phyloP scores from a whole-genome alignment of 2,113 vertebrate genomes.

The Abramis brama region DNA sequence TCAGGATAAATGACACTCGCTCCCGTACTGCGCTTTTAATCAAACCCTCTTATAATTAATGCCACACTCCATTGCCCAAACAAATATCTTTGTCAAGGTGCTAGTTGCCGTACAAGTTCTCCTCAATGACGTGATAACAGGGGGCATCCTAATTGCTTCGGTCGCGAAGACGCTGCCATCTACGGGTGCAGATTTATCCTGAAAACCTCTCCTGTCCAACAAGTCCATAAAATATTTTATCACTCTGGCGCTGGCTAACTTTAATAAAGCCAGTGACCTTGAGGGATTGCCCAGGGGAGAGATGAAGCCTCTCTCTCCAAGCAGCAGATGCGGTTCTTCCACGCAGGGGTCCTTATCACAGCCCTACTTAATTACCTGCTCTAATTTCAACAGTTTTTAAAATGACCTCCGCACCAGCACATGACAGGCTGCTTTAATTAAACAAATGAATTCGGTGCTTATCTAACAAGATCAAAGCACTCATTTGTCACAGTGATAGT shows the following conservation, averaged over 20 bases:
- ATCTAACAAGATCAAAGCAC: slow-evolving; percentile 81
- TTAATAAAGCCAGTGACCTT: slow-evolving; percentile 94
- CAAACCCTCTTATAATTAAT: slow-evolving; percentile 80
- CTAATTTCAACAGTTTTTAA: slow-evolving; percentile 93
- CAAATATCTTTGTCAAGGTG: slow-evolving; percentile 85
- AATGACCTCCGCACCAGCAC: slow-evolving; percentile 85
- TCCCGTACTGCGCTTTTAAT: slow-evolving; percentile 75
- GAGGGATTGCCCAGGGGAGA: slow-evolving; percentile 84
- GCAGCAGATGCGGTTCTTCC: slow-evolving; percentile 75
- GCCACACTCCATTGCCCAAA: slow-evolving; percentile 81
- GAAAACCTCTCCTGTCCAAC: slow-evolving; percentile 76
- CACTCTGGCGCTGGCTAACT: slow-evolving; percentile 83
- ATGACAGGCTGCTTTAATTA: slow-evolving; percentile 92
- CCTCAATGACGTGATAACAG: slow-evolving; percentile 82
- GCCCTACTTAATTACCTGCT: slow-evolving; percentile 94
- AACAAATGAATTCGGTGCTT: slow-evolving; percentile 88
- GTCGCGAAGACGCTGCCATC: slow-evolving; percentile 78
- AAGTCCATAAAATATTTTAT: slow-evolving; percentile 92
- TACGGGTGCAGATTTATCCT: slow-evolving; percentile 73
- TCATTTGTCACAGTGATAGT: slow-evolving; percentile 87
- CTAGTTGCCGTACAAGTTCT: slow-evolving; percentile 77
- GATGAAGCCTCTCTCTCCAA: slow-evolving; percentile 86
- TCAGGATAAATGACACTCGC: slow-evolving; percentile 79
- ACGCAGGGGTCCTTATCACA: slow-evolving; percentile 89
- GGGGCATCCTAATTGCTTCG: slow-evolving; percentile 81